Evolutionary conservation across 2,797 vertebrate species (phyloP), one percentile per base, ranked within the genome.

Genomic region (Hoplostethus mediterraneus): DNA sequence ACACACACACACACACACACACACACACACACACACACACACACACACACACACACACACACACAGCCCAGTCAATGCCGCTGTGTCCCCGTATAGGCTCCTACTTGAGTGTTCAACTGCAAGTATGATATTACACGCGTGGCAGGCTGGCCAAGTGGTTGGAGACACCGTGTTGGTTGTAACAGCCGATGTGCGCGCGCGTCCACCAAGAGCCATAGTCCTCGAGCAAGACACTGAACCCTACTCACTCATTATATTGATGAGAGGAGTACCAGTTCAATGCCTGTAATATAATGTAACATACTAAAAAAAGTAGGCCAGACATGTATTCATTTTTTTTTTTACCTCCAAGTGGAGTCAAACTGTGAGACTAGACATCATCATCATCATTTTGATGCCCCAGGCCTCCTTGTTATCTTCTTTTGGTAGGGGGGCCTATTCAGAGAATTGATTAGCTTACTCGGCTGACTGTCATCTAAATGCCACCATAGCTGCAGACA

Each of bases 401-500:
- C 51, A 48, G 67, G 45, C 54, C 17, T 12, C 73, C 73, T 57
- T 62, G 42, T 68, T 21, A 47, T 7, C 57, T 54, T 53, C 58
- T 31, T 38, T 59, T 13, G 3, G 8, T 28, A 3, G 28, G 6
- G 28, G 6, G 21, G 11, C 56, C 33, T 70, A 52, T 75, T 78
- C 7, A 77, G 77, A 7, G 53, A 66, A 68, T 83, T 64, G 61
- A 82, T 83, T 75, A 61, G 78, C 56, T 71, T 4, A 3, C 51
- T 75, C 44, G 53, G 48, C 76, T 73, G 11, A 71, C 63, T 73
- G 11, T 72, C 63, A 75, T 71, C 69, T 63, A 64, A 86, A 44
- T 66, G 31, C 71, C 63, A 8, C 48, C 63, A 61, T 54, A 59
- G 77, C 71, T 64, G 30, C 61, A 25, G 42, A 47, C 14, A 44